These are phyloP conservation scores for Uromys caudimaculatus DNA, from an alignment of 2,797 vertebrate genomes.

Conservation along the genomic window DNA sequence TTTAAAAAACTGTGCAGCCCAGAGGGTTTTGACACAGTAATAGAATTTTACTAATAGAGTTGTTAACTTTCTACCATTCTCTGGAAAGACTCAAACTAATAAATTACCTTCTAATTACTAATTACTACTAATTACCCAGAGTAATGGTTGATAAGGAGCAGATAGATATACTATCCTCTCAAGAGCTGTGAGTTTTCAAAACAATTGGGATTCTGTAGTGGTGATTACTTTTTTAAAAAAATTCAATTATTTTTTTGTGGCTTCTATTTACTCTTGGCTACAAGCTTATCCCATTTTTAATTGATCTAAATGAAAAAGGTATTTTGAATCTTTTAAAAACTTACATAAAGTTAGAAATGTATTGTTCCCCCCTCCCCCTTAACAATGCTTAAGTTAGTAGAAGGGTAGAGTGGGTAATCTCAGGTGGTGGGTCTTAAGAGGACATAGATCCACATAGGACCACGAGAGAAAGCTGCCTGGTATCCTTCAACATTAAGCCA, in stretches of 20 bases:
- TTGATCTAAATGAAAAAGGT: neutral
- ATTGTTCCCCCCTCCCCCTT: neutral
- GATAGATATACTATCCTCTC: neutral
- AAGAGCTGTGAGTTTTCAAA: conserved; percentile 19
- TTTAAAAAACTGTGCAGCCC: neutral
- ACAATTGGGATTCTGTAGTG: neutral
- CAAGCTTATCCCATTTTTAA: neutral
- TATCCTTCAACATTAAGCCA: neutral
- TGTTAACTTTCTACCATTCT: neutral
- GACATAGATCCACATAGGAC: neutral
- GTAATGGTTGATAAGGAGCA: neutral
- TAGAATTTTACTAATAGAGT: neutral
- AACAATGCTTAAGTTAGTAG: neutral
- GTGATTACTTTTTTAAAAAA: neutral
- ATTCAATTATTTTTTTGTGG: neutral
- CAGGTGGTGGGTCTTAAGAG: neutral
- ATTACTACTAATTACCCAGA: neutral
- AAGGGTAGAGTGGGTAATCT: neutral
- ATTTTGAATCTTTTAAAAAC: neutral
- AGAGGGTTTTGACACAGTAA: neutral
- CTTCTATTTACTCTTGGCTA: neutral
- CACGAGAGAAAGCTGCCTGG: neutral
- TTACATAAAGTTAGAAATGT: neutral
- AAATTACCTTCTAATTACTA: neutral
- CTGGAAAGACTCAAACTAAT: neutral